Evolutionary conservation across 2,888 invertebrate genomes (phyloP).

Genomic region (Archips crataeganus): DNA sequence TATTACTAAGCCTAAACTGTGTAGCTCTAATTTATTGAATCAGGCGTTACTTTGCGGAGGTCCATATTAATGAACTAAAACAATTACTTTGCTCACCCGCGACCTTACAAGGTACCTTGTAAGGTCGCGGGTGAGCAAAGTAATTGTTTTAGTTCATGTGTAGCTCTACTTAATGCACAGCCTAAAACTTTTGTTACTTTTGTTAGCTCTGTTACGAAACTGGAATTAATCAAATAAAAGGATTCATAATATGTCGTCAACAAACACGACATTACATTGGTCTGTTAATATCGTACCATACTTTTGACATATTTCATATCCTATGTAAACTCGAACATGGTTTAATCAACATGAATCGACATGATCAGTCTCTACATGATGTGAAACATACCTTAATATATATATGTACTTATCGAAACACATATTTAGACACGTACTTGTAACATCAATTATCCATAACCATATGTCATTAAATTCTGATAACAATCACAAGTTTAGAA

Average conservation of each 20-base stretch:
- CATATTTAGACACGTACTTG: neutral
- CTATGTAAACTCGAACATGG: neutral
- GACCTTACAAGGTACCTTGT: too few species aligned
- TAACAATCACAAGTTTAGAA: constrained; percentile 60
- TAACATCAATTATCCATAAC: neutral
- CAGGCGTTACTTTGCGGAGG: too few species aligned
- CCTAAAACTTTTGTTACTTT: too few species aligned
- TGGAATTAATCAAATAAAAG: too few species aligned
- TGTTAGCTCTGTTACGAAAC: too few species aligned
- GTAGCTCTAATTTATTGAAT: too few species aligned
- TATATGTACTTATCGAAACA: neutral
- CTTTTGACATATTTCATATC: neutral
- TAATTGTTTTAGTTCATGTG: too few species aligned
- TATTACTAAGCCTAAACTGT: too few species aligned
- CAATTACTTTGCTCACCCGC: too few species aligned
- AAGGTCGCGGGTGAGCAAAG: too few species aligned
- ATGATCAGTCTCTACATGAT: neutral
- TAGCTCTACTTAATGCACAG: too few species aligned
- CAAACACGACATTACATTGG: neutral
- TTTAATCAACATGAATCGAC: neutral
- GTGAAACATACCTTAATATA: neutral
- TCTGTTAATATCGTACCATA: constrained; percentile 3
- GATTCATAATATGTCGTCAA: neutral
- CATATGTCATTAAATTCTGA: constrained; percentile 48
- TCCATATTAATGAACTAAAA: too few species aligned